Conservation (phyloP, 2,797 vertebrate species). For the Ctenopoma multispine region DNA sequence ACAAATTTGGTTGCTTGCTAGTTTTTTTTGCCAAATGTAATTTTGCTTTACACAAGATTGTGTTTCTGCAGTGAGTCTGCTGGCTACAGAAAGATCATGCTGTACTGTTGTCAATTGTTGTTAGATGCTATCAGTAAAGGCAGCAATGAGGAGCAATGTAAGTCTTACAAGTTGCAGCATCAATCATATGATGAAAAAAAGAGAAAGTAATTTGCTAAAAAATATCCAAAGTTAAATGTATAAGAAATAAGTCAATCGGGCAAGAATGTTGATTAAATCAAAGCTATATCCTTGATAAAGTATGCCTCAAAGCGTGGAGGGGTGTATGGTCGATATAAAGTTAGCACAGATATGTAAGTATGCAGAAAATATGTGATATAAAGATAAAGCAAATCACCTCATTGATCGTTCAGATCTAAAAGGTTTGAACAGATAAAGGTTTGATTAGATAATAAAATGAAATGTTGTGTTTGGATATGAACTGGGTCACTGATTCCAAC, state of each 20-base stretch:
- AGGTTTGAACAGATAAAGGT: not conserved
- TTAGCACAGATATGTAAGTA: constrained; percentile 4
- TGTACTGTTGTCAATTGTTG: constrained; percentile 4
- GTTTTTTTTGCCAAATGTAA: not conserved
- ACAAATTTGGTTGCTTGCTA: not conserved
- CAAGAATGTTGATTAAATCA: too few relatives aligned
- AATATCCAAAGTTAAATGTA: not conserved
- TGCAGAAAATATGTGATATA: not conserved
- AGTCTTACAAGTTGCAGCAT: constrained; percentile 1
- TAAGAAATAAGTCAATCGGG: not conserved
- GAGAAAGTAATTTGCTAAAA: too few relatives aligned
- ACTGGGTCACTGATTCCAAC: constrained; percentile 2
- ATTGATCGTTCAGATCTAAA: too few relatives aligned
- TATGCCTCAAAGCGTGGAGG: not conserved
- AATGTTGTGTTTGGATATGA: not conserved
- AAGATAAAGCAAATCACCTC: constrained; percentile 2
- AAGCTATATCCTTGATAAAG: too few relatives aligned
- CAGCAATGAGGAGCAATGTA: not conserved
- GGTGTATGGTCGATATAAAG: not conserved
- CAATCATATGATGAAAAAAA: too few relatives aligned
- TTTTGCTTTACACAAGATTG: not conserved
- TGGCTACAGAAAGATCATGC: not conserved
- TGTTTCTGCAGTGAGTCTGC: not conserved
- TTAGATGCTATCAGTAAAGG: constrained; percentile 33
- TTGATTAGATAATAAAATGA: not conserved